phyloP scores from a whole-genome alignment of 2,888 invertebrate genomes.

The Pandemis heparana region DNA sequence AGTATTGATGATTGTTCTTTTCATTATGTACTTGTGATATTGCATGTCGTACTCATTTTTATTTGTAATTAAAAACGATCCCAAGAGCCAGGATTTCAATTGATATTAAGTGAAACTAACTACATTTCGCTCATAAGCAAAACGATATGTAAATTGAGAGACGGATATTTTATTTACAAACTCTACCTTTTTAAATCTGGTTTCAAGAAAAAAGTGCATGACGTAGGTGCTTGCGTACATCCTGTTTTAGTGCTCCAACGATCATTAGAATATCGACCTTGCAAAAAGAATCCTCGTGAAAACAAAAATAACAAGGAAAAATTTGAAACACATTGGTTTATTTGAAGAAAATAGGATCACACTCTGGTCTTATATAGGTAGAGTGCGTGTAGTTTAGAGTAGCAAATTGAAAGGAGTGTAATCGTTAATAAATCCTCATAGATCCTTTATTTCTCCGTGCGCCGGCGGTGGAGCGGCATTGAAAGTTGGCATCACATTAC shows the following conservation, averaged over 20 bases:
- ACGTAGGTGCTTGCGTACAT: no score
- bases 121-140: conserved; percentile 12
- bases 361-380: no score
- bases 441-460: conserved; percentile 24
- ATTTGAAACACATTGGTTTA: no score
- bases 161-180: no score
- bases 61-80: conserved; percentile 11
- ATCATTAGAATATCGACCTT: neutral
- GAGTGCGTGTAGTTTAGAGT: no score
- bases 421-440: conserved; percentile 18
- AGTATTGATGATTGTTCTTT: no score
- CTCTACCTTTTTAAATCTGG: no score
- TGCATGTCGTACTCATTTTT: conserved; percentile 16
- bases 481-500: conserved; percentile 81
- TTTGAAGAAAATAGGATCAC: no score
- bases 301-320: neutral
- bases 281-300: neutral
- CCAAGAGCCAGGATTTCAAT: conserved; percentile 33
- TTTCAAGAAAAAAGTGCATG: no score
- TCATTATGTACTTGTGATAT: neutral
- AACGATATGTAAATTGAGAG: neutral
- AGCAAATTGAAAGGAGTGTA: no score
- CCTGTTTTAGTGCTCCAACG: neutral
- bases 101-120: conserved; percentile 44
- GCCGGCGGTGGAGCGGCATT: conserved; percentile 69